phyloP scores from a whole-genome alignment of 2,113 vertebrate genomes.

The Rhinolophus sinicus region DNA sequence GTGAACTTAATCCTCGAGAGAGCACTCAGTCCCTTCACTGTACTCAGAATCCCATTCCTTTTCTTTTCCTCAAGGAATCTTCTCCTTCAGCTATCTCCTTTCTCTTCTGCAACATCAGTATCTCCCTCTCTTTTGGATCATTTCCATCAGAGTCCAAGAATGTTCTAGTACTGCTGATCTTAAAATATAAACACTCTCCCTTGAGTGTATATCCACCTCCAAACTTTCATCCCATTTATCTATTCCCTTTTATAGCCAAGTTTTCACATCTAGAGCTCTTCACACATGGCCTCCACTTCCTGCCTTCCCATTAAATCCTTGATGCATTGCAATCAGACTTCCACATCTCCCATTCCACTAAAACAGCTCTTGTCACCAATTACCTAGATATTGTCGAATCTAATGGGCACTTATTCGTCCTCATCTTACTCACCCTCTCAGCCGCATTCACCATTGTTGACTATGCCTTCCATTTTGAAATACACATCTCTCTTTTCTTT shows the following conservation, averaged over 20 bases:
- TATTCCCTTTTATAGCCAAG: background rate
- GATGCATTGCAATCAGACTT: background rate
- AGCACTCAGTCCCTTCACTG: background rate
- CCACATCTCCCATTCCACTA: background rate
- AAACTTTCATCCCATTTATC: background rate
- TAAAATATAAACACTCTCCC: background rate
- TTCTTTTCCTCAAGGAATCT: background rate
- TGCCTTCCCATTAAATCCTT: background rate
- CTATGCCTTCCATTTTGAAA: conserved; percentile 22
- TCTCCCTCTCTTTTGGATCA: background rate
- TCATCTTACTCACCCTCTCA: conserved; percentile 1
- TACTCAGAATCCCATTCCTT: background rate
- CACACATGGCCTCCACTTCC: background rate
- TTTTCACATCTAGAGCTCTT: conserved; percentile 1
- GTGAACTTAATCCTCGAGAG: background rate
- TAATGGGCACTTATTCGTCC: background rate
- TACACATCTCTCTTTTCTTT: background rate
- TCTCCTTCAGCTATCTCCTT: background rate
- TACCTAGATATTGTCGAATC: background rate
- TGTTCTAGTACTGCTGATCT: background rate
- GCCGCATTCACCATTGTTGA: background rate
- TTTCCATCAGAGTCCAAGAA: background rate
- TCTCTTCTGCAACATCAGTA: background rate
- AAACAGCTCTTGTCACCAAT: background rate
- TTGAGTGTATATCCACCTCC: background rate